Percentiles rank a stretch among this genome's conserved stretches.
Conservation (phyloP, 1,140 invertebrate genomes). For the Adoxophyes honmai region DNA sequence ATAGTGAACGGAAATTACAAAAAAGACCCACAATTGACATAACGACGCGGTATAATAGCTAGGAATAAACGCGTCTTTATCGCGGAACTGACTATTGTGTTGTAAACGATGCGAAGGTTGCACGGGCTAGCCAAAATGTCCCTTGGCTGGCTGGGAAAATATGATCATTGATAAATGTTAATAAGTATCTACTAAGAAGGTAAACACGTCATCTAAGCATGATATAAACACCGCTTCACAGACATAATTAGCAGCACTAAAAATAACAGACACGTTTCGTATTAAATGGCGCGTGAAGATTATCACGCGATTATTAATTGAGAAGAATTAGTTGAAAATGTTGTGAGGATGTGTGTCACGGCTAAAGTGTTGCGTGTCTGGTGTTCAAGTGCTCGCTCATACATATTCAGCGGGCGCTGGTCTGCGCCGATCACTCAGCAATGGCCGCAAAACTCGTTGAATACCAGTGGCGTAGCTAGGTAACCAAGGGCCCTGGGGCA, state of each 20-base stretch:
- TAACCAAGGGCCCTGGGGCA: too few species aligned
- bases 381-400: slow-evolving; percentile 51
- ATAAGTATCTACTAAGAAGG: background rate
- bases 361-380: slow-evolving; percentile 49
- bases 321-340: slow-evolving; percentile 41
- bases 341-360: slow-evolving; percentile 65
- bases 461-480: too few species aligned
- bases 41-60: slow-evolving; percentile 19
- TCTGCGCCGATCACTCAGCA: slow-evolving; percentile 52
- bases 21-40: slow-evolving; percentile 25
- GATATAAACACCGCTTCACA: background rate
- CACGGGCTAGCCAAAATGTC: slow-evolving; percentile 19
- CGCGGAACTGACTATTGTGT: slow-evolving; percentile 17
- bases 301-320: slow-evolving; percentile 21
- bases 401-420: slow-evolving; percentile 62
- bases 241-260: background rate
- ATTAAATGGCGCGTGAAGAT: slow-evolving; percentile 22
- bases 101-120: slow-evolving; percentile 20
- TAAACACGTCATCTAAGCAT: background rate
- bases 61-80: slow-evolving; percentile 7
- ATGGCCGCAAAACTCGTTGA: slow-evolving; percentile 62
- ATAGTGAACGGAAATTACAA: slow-evolving; percentile 31
- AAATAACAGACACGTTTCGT: background rate
- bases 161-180: too few species aligned
- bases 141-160: too few species aligned